These are phyloP conservation scores for Tragelaphus eurycerus DNA, from an alignment of 2,797 vertebrate genomes.

Conservation along the genomic window DNA sequence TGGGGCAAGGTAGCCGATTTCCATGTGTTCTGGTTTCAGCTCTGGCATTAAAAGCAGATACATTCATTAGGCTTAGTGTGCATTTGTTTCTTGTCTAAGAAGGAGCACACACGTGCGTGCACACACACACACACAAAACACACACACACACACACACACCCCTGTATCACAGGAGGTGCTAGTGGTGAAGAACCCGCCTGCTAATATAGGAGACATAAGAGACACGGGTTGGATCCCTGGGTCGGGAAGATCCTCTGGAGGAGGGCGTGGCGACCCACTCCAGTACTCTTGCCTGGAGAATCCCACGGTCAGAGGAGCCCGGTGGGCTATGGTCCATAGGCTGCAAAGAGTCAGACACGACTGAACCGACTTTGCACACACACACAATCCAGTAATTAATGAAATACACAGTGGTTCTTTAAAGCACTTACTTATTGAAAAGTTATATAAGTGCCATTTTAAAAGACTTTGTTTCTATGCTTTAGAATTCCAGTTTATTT, in stretches of 20 bases:
- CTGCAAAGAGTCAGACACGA: neutral
- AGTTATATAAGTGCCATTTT: neutral
- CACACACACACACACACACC: neutral
- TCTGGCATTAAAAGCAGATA: neutral
- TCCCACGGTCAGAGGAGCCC: neutral
- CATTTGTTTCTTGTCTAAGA: neutral
- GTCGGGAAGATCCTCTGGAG: neutral
- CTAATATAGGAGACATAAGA: neutral
- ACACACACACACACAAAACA: neutral
- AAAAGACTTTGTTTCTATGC: neutral
- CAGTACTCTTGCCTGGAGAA: neutral
- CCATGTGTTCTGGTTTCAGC: neutral
- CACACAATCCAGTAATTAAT: neutral
- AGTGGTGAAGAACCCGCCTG: neutral
- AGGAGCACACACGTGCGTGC: fast-evolving
- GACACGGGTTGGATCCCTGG: neutral
- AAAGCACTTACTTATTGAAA: neutral
- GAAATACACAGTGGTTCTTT: neutral
- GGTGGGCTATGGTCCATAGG: neutral
- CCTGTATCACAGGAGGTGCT: neutral
- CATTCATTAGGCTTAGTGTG: neutral
- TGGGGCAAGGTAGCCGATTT: neutral
- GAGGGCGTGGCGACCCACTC: neutral
- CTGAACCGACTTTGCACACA: neutral
- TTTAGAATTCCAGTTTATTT: neutral